Evolutionary conservation across 2,797 vertebrate genomes (phyloP).

Genomic region (Pithecia hirsuta): DNA sequence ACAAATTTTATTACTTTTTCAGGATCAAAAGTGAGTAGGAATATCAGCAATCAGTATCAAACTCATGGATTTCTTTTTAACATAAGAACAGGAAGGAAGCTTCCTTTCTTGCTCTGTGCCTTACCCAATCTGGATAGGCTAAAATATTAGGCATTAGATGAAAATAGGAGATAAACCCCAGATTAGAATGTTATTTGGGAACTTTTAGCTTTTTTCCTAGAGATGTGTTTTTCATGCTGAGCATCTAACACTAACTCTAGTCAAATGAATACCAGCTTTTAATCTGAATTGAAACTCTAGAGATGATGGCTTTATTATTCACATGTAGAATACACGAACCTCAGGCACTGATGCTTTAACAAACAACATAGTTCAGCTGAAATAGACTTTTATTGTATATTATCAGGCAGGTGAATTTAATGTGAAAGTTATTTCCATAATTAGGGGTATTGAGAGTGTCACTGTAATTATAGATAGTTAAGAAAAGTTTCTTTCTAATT

Average conservation of each 20-base stretch:
- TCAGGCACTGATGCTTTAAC: conserved; percentile 29
- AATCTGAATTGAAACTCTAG: conserved; percentile 17
- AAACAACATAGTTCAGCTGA: conserved; percentile 47
- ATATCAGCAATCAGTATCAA: neutral
- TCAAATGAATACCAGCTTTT: conserved; percentile 20
- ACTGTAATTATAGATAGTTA: conserved; percentile 65
- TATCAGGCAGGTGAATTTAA: conserved; percentile 72
- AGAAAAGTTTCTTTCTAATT: conserved; percentile 62
- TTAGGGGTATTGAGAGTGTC: conserved; percentile 72
- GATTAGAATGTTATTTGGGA: neutral
- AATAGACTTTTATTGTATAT: conserved; percentile 59
- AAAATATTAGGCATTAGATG: neutral
- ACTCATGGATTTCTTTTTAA: neutral
- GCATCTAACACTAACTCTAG: neutral
- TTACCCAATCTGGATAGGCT: neutral
- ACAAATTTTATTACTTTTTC: neutral
- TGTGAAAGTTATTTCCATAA: conserved; percentile 65
- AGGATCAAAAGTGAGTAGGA: neutral
- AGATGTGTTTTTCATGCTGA: neutral
- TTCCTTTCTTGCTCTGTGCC: neutral
- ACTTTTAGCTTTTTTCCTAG: neutral
- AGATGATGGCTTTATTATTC: conserved; percentile 44
- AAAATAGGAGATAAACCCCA: neutral
- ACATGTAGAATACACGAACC: neutral
- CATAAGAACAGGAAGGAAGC: neutral